Percentiles rank a stretch among this genome's conserved stretches.
Evolutionary conservation across 1,140 invertebrate species (phyloP).

Genomic region (Drosophila willistoni): DNA sequence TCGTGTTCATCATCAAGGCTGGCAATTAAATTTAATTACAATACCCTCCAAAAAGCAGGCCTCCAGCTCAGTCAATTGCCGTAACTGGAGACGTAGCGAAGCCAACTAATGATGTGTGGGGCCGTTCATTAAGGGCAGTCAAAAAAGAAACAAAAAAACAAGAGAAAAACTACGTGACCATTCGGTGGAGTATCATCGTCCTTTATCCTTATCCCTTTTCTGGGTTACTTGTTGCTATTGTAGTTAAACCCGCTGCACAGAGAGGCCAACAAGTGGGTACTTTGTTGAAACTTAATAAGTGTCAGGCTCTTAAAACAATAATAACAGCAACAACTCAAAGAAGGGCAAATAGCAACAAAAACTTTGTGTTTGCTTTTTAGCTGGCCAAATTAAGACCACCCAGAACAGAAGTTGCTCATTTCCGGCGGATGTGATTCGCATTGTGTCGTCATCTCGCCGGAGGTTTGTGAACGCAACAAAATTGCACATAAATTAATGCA

Average conservation of each 20-base stretch:
- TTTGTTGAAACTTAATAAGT: constrained; percentile 77
- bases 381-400: constrained; percentile 3
- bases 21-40: constrained; percentile 79
- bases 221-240: not conserved
- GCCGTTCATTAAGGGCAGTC: constrained; percentile 58
- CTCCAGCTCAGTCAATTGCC: constrained; percentile 37
- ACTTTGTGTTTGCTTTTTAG: constrained; percentile 13
- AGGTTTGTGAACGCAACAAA: constrained; percentile 39
- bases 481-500: constrained; percentile 70
- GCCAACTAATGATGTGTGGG: constrained; percentile 43
- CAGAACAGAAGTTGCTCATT: constrained; percentile 58
- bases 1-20: constrained; percentile 41
- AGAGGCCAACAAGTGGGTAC: constrained; percentile 55
- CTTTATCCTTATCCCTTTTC: constrained; percentile 37
- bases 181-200: constrained; percentile 26
- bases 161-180: constrained; percentile 58
- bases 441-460: constrained; percentile 23
- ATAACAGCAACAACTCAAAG: not conserved
- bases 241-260: constrained; percentile 34
- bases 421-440: constrained; percentile 71
- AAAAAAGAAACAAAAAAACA: not conserved
- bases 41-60: constrained; percentile 60
- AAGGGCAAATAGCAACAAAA: constrained; percentile 4
- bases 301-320: not conserved
- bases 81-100: constrained; percentile 52